These are phyloP conservation scores for Phainopepla nitens DNA, from an alignment of 2,113 vertebrate genomes.

Conservation along the genomic window DNA sequence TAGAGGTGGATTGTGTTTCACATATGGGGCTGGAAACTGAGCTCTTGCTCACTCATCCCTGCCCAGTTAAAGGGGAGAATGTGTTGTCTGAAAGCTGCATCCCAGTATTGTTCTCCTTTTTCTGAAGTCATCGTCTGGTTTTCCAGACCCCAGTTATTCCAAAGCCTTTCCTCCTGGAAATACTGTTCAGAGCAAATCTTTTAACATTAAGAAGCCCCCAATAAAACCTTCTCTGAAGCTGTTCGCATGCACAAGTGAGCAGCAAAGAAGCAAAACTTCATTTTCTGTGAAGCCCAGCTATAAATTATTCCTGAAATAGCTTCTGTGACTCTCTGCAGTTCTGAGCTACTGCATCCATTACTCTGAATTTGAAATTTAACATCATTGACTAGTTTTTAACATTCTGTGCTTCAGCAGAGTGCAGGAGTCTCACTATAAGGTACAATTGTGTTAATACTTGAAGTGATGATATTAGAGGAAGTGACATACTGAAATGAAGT, in stretches of 20 bases:
- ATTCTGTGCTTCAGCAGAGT: not conserved
- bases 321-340: not conserved
- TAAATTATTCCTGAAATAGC: slow-evolving; percentile 5
- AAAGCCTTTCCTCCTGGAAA: not conserved
- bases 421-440: not conserved
- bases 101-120: not conserved
- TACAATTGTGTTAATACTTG: not conserved
- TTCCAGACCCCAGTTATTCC: not conserved
- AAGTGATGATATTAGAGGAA: not conserved
- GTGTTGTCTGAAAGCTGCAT: not conserved
- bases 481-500: slow-evolving; percentile 12
- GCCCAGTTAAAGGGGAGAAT: not conserved
- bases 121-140: not conserved
- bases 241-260: not conserved
- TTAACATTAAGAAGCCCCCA: not conserved
- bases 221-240: not conserved
- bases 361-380: not conserved
- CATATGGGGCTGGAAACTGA: not conserved
- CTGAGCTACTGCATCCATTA: not conserved
- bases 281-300: not conserved
- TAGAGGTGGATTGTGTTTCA: not conserved
- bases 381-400: not conserved
- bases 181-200: not conserved
- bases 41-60: not conserved
- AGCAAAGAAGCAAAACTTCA: not conserved